phyloP scores from a whole-genome alignment of 2,797 vertebrate species.

The Chaenodraco wilsoni region DNA sequence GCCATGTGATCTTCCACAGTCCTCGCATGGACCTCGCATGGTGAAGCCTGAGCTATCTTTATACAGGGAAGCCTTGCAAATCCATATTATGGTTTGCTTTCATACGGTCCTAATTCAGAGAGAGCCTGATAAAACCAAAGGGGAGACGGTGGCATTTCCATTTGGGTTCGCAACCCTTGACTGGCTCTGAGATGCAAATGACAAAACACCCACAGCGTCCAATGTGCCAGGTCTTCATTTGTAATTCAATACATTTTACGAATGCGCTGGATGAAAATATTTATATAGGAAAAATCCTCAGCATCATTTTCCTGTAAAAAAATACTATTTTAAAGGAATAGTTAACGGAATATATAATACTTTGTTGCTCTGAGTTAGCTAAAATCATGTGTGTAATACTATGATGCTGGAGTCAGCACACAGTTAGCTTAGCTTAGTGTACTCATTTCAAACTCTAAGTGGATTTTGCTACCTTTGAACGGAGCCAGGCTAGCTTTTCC shows the following conservation, averaged over 20 bases:
- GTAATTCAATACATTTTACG: constrained; percentile 61
- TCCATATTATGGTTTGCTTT: constrained; percentile 67
- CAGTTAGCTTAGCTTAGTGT: constrained; percentile 8
- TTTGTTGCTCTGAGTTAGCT: too few species aligned
- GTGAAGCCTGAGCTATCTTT: constrained; percentile 48
- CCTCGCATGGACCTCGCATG: constrained; percentile 24
- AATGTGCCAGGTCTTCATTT: constrained; percentile 49
- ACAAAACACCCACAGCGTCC: constrained; percentile 52
- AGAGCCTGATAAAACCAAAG: constrained; percentile 63
- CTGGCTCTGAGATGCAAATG: constrained; percentile 72
- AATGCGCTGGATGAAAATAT: constrained; percentile 23
- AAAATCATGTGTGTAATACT: too few species aligned
- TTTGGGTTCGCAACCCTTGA: constrained; percentile 69
- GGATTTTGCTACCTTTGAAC: background rate
- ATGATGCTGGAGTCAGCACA: background rate
- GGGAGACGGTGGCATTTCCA: constrained; percentile 71
- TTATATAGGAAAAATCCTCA: constrained; percentile 1
- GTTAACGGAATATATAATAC: too few species aligned
- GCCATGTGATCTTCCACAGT: constrained; percentile 60
- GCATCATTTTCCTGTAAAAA: background rate
- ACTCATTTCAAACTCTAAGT: background rate
- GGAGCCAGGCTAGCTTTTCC: background rate
- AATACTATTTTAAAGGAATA: background rate
- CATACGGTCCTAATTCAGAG: constrained; percentile 61
- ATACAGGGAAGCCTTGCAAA: constrained; percentile 51